phyloP scores from a whole-genome alignment of 2,797 vertebrate species.

The Antennarius maculatus region DNA sequence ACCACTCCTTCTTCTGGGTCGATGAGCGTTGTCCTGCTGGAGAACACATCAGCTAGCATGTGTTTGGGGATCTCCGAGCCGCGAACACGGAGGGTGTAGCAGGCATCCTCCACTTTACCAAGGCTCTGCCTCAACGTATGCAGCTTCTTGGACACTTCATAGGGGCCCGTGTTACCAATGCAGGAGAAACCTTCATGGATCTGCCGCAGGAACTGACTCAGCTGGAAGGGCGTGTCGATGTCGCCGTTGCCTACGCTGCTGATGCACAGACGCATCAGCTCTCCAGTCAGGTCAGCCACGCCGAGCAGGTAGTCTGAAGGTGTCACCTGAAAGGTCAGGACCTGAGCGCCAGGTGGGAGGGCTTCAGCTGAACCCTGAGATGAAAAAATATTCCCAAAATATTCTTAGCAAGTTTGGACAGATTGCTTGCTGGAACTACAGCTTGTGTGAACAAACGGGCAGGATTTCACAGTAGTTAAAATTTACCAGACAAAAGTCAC shows the following conservation, averaged over 20 bases:
- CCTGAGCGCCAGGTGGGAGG: constrained; percentile 34
- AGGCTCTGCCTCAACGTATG: constrained; percentile 95
- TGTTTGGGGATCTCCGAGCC: constrained; percentile 98
- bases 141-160: constrained; percentile 97
- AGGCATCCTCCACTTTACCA: constrained; percentile 97
- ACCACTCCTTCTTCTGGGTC: constrained; percentile 91
- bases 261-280: constrained; percentile 98
- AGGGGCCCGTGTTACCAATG: constrained; percentile 97
- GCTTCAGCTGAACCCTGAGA: constrained; percentile 60
- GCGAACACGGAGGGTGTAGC: constrained; percentile 91
- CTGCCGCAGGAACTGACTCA: constrained; percentile 93
- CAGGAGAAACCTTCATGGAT: constrained; percentile 96
- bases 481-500: too few relatives aligned
- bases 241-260: constrained; percentile 97
- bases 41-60: constrained; percentile 96
- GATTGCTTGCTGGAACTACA: not conserved
- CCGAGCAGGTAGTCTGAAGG: constrained; percentile 96
- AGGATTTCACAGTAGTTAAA: too few relatives aligned
- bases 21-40: constrained; percentile 86
- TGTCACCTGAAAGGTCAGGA: constrained; percentile 90
- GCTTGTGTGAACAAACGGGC: too few relatives aligned
- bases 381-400: not conserved
- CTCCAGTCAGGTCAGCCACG: constrained; percentile 95
- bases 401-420: not conserved
- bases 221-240: constrained; percentile 97